Evolutionary conservation across 2,113 vertebrate genomes (phyloP), one percentile per base, ranked within the genome.

Genomic region (Litocranius walleri): DNA sequence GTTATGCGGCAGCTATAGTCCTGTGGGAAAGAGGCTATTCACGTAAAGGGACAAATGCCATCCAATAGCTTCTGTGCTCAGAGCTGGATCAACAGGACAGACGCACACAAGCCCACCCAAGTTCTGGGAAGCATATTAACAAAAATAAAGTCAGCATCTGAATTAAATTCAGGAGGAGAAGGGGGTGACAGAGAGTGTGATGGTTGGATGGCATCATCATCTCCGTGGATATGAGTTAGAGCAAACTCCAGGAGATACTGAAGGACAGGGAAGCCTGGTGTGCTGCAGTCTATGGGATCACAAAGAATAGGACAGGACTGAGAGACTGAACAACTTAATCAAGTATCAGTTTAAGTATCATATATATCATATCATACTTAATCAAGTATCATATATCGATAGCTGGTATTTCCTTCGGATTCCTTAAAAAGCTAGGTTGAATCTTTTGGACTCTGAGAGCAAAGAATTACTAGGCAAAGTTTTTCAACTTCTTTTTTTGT

Each of bases 381-480:
- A 57, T 50, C 12, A 7, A 80, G 19, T 25, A 56, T 56, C 5
- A 6, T 29, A 12, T 19, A 27, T 27, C 3, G 5, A 27, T 7
- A 27, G 45, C 67, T 36, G 61, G 15, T 16, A 13, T 74, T 54
- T 23, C 59, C 71, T 82, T 3, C 29, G 19, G 50, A 82, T 82
- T 36, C 83, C 77, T 96, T 90, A 59, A 36, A 83, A 94, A 62
- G 9, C 45, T 81, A 19, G 33, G 4, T n/a, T 74, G 80, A 50
- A 7, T 36, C 64, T 82, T n/a, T 86, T 12, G 36, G 61, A 11
- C 15, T 19, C 52, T 40, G 16, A 36, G 8, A 81, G 14, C 62
- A 33, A 54, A 50, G 23, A 94, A 29, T 78, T 45, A 96, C 52
- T 74, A 62, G 25, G 56, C 36, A 86, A 30, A 40, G 74, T 52